phyloP scores from a whole-genome alignment of 2,797 vertebrate genomes.

The Phrynocephalus vlangalii region DNA sequence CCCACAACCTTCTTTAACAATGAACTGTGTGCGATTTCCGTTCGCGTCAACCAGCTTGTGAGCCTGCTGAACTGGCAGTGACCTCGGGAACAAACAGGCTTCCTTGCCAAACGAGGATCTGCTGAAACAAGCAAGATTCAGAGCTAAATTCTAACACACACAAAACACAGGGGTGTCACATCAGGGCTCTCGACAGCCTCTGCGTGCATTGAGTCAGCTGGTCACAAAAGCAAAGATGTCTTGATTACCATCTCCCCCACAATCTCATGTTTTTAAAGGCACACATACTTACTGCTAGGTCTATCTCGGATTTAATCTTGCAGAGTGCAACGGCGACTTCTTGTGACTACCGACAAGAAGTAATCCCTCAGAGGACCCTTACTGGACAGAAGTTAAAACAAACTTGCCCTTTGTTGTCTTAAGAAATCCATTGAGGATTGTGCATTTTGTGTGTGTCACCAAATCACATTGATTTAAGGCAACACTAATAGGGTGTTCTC shows the following conservation, averaged over 20 bases:
- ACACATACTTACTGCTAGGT: no score
- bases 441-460: no score
- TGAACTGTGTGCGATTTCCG: constrained; percentile 18
- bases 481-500: no score
- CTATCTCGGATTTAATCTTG: no score
- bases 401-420: no score
- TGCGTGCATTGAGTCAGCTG: neutral
- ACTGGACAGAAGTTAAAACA: no score
- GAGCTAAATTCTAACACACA: neutral
- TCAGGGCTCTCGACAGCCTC: neutral
- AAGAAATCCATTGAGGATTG: no score
- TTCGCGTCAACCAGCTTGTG: constrained; percentile 17
- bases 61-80: constrained; percentile 30
- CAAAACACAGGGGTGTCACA: neutral
- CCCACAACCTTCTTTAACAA: constrained; percentile 23
- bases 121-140: constrained; percentile 26
- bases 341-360: no score
- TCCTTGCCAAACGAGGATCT: constrained; percentile 28
- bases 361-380: no score
- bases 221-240: neutral
- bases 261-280: neutral
- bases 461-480: no score
- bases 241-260: neutral
- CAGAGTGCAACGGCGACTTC: no score
- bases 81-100: constrained; percentile 34